phyloP scores from a whole-genome alignment of 2,797 vertebrate genomes.

The Smutsia gigantea region DNA sequence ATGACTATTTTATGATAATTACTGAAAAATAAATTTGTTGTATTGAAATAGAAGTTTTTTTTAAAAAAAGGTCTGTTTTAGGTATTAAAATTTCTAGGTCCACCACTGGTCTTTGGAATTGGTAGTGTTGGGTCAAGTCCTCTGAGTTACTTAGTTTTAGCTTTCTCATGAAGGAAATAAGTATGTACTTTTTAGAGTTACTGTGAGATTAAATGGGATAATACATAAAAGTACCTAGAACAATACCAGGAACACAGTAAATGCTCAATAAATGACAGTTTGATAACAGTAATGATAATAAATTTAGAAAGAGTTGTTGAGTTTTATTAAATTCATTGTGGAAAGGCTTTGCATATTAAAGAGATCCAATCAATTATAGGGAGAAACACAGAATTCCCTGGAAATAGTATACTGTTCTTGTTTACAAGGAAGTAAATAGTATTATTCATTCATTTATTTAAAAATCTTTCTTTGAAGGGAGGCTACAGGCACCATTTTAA shows the following conservation, averaged over 20 bases:
- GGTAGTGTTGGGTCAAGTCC: neutral
- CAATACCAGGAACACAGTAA: neutral
- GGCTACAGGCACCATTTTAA: neutral
- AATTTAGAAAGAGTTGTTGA: neutral
- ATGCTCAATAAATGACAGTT: neutral
- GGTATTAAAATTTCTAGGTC: neutral
- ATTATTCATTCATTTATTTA: neutral
- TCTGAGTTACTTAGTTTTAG: neutral
- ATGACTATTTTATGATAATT: neutral
- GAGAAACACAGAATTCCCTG: neutral
- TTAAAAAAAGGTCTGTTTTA: neutral
- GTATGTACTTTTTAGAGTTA: neutral
- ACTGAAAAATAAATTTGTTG: slow-evolving; percentile 17
- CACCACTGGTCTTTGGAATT: neutral
- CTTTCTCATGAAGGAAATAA: slow-evolving; percentile 42
- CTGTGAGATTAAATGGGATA: neutral
- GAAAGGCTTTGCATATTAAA: neutral
- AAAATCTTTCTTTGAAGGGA: neutral
- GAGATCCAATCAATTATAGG: neutral
- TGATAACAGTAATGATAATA: neutral
- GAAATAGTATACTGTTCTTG: neutral
- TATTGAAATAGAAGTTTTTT: neutral
- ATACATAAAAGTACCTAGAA: neutral
- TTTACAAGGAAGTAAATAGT: neutral
- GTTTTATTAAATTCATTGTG: neutral